A percentile compares a stretch with the other conserved stretches of the same genome.
Evolutionary conservation across 2,888 invertebrate species (phyloP).

Genomic region (Hecatera dysodea): DNA sequence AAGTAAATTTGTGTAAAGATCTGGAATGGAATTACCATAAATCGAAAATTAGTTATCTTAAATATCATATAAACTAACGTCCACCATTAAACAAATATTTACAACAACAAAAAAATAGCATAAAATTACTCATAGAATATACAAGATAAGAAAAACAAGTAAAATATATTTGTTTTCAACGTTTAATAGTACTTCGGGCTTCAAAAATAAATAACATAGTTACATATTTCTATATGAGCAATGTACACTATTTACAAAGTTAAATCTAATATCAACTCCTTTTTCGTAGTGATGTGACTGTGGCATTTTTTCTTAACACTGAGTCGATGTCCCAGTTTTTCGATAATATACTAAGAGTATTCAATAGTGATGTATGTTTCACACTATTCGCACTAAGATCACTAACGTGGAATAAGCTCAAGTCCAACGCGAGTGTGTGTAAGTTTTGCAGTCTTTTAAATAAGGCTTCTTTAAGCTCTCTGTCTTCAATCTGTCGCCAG

Average conservation of each 20-base stretch:
- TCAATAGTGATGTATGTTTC: slow-evolving; percentile 73
- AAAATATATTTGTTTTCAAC: slow-evolving; percentile 71
- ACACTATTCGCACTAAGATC: slow-evolving; percentile 78
- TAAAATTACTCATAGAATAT: neutral
- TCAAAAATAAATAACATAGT: slow-evolving; percentile 84
- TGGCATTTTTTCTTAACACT: slow-evolving; percentile 76
- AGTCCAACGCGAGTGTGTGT: slow-evolving; percentile 80
- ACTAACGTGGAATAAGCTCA: slow-evolving; percentile 80
- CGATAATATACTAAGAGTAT: slow-evolving; percentile 77
- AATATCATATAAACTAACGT: no score
- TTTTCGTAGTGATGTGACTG: slow-evolving; percentile 63
- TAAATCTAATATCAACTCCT: slow-evolving; percentile 70
- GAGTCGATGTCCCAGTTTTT: slow-evolving; percentile 82
- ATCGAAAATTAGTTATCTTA: no score
- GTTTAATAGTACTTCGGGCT: slow-evolving; percentile 79
- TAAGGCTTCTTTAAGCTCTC: slow-evolving; percentile 78
- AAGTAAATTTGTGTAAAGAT: no score
- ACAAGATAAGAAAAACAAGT: slow-evolving; percentile 2
- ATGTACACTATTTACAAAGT: slow-evolving; percentile 88
- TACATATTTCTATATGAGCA: slow-evolving; percentile 81
- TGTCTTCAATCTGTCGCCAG: slow-evolving; percentile 85
- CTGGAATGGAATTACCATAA: no score
- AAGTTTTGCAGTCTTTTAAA: slow-evolving; percentile 83
- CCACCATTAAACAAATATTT: no score
- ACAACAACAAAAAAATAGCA: neutral